phyloP scores from a whole-genome alignment of 92 coral and sea anemone species.

The Ricordea florida region DNA sequence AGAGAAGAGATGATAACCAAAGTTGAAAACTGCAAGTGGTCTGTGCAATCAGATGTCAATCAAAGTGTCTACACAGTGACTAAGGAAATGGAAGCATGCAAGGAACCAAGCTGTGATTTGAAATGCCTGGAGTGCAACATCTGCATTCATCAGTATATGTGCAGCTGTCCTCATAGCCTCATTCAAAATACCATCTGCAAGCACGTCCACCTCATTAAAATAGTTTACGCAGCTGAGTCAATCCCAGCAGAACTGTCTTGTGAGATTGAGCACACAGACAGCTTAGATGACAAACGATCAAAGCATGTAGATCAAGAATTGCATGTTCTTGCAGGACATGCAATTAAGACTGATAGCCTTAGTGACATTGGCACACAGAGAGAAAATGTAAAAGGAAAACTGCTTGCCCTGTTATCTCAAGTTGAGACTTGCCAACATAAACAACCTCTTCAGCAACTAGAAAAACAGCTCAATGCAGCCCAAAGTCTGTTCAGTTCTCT shows the following conservation, averaged over 20 bases:
- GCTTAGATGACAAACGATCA: constrained; percentile 6
- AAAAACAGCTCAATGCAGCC: constrained; percentile 45
- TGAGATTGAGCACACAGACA: constrained; percentile 11
- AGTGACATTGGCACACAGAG: constrained; percentile 9
- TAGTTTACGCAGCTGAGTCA: constrained; percentile 12
- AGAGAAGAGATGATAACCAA: not conserved
- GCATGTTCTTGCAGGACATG: constrained; percentile 5
- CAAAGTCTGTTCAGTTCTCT: constrained; percentile 46
- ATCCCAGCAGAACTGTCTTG: constrained; percentile 1
- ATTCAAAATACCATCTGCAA: constrained; percentile 48
- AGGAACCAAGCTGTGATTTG: constrained; percentile 15
- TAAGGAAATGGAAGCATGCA: not conserved
- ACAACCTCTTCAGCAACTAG: constrained; percentile 41
- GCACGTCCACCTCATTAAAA: constrained; percentile 43
- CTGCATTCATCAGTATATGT: constrained; percentile 35
- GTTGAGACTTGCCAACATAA: constrained; percentile 17
- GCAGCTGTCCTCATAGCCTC: constrained; percentile 51
- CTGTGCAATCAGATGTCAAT: constrained; percentile 5
- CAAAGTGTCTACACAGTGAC: constrained; percentile 14
- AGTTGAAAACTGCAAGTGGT: constrained; percentile 26
- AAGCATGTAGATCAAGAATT: constrained; percentile 12
- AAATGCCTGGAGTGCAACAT: constrained; percentile 30
- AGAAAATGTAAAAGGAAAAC: constrained; percentile 10
- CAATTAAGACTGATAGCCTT: constrained; percentile 4
- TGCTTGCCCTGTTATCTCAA: constrained; percentile 13